Evolutionary conservation across 2,797 vertebrate genomes (phyloP).

Genomic region (Loriculus beryllinus): DNA sequence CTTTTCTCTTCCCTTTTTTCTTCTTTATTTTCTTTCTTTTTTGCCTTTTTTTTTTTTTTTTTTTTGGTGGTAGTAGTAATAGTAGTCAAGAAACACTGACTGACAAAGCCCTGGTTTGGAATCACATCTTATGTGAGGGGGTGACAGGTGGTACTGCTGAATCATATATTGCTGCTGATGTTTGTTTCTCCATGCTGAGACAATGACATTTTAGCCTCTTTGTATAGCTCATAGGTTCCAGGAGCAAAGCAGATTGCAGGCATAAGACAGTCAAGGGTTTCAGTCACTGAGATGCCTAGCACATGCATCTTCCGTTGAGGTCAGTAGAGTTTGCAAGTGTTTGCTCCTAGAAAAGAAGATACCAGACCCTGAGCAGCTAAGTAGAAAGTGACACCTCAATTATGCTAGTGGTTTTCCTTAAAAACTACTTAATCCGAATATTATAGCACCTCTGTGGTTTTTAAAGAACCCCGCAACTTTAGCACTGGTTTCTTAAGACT

Average conservation of each 20-base stretch:
- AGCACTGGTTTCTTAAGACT: not conserved
- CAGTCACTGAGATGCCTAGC: not conserved
- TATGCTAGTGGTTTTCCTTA: not conserved
- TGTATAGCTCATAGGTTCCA: not conserved
- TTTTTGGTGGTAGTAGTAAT: not conserved
- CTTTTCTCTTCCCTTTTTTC: too few relatives aligned
- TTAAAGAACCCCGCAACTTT: accelerated
- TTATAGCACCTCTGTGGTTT: not conserved
- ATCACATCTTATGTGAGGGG: not conserved
- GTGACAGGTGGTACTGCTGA: not conserved
- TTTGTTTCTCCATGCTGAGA: not conserved
- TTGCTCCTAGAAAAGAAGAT: not conserved
- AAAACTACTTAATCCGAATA: not conserved
- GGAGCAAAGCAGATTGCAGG: not conserved
- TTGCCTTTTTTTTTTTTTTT: too few relatives aligned
- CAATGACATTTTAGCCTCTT: not conserved
- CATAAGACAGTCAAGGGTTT: not conserved
- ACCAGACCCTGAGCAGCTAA: not conserved
- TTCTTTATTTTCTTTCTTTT: too few relatives aligned
- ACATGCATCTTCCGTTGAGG: not conserved
- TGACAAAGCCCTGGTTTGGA: not conserved
- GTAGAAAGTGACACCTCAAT: not conserved
- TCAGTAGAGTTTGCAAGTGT: not conserved
- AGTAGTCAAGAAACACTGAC: not conserved
- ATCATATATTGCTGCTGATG: not conserved